phyloP scores from a whole-genome alignment of 2,888 invertebrate genomes.

The Oasisia sp. region DNA sequence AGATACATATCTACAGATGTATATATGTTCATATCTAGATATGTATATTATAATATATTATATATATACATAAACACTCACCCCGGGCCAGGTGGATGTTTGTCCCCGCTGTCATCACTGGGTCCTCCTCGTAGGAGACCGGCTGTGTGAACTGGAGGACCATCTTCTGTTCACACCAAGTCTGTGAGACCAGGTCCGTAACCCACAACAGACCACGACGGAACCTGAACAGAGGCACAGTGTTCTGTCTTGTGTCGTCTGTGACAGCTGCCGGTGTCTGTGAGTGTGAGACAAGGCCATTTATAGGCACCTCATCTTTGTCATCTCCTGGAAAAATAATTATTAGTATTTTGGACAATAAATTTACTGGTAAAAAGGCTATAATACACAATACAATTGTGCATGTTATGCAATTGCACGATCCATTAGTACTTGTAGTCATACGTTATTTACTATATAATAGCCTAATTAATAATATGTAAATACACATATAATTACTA shows the following conservation, averaged over 20 bases:
- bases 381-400: not conserved
- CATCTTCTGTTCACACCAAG: conserved; percentile 62
- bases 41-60: too few species aligned
- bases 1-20: too few species aligned
- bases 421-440: too few species aligned
- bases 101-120: conserved; percentile 53
- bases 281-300: not conserved
- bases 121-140: conserved; percentile 47
- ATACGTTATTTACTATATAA: too few species aligned
- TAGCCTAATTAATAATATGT: too few species aligned
- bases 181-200: conserved; percentile 46
- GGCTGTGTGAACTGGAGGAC: conserved; percentile 52
- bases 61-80: too few species aligned
- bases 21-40: too few species aligned
- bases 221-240: conserved; percentile 45
- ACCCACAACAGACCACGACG: conserved; percentile 56
- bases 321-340: not conserved
- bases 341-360: not conserved
- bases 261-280: not conserved
- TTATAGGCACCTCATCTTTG: not conserved
- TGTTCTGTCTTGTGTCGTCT: not conserved
- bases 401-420: too few species aligned
- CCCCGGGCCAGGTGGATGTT: conserved; percentile 57
- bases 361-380: not conserved
- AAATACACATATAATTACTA: too few species aligned